Conservation (phyloP, 2,113 vertebrate genomes). For the Hystrix cristata region DNA sequence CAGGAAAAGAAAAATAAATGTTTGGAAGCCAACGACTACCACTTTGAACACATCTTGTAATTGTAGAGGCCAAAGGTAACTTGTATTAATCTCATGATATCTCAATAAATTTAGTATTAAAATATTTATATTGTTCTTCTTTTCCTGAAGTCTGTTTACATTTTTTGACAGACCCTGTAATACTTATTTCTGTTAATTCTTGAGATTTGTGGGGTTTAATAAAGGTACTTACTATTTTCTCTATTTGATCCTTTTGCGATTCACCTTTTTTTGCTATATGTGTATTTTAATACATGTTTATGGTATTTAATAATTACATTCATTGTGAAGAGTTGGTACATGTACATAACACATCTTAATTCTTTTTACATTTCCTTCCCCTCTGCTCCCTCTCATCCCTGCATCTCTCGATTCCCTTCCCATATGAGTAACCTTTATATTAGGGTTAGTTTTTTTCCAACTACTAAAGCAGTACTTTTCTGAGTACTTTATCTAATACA, state of each 20-base stretch:
- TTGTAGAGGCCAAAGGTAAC: background rate
- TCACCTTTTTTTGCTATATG: background rate
- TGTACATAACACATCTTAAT: background rate
- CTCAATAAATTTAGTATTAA: background rate
- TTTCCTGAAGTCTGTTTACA: background rate
- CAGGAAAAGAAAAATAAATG: background rate
- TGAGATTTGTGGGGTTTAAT: background rate
- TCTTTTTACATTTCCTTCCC: background rate
- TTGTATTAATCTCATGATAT: background rate
- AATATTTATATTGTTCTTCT: background rate
- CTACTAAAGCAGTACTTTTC: background rate
- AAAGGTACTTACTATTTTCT: background rate
- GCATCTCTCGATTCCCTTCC: background rate
- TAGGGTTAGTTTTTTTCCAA: conserved; percentile 4
- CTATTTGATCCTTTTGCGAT: background rate
- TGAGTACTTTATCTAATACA: background rate
- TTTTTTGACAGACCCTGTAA: background rate
- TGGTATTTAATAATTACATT: background rate
- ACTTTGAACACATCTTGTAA: background rate
- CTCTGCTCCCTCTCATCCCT: background rate
- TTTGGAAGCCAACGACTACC: background rate
- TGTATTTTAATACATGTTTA: background rate
- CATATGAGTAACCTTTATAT: background rate
- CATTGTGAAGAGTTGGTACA: background rate
- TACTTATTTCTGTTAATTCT: conserved; percentile 32